Conservation (phyloP, 2,797 vertebrate species). For the Neosilurus hyrtlii region DNA sequence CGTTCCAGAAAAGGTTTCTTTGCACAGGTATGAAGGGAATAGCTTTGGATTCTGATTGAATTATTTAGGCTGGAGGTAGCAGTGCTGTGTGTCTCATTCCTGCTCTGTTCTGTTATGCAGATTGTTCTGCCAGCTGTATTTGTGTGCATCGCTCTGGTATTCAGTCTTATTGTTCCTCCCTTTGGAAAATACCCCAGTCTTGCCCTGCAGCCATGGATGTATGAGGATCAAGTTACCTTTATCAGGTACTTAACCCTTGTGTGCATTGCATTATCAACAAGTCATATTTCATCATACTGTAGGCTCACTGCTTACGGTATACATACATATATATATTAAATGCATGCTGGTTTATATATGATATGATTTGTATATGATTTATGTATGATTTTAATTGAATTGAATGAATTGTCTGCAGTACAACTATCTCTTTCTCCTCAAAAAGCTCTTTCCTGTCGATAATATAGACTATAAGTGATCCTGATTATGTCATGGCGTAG, state of each 20-base stretch:
- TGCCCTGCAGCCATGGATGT: slow-evolving; percentile 93
- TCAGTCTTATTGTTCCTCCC: slow-evolving; percentile 95
- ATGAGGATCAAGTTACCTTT: slow-evolving; percentile 91
- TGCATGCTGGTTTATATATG: too few relatives aligned
- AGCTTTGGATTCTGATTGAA: not conserved
- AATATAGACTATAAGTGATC: too few relatives aligned
- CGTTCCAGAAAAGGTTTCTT: slow-evolving; percentile 96
- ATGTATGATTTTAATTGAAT: too few relatives aligned
- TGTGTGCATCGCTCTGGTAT: slow-evolving; percentile 94
- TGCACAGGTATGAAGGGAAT: slow-evolving; percentile 83
- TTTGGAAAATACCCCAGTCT: slow-evolving; percentile 97
- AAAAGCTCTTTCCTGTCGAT: too few relatives aligned
- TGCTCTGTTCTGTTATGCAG: slow-evolving; percentile 67
- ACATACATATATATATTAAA: not conserved
- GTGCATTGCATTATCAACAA: not conserved
- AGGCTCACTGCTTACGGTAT: not conserved
- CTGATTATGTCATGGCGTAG: too few relatives aligned
- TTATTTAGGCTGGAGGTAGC: not conserved
- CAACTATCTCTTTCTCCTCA: too few relatives aligned
- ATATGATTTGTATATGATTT: too few relatives aligned
- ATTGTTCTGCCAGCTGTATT: slow-evolving; percentile 96
- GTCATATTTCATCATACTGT: not conserved
- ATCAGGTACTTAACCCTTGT: slow-evolving; percentile 79
- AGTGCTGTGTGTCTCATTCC: slow-evolving; percentile 6
- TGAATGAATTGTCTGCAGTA: too few relatives aligned